These are phyloP conservation scores for Galago senegalensis DNA, from an alignment of 2,797 vertebrate species.

Conservation along the genomic window DNA sequence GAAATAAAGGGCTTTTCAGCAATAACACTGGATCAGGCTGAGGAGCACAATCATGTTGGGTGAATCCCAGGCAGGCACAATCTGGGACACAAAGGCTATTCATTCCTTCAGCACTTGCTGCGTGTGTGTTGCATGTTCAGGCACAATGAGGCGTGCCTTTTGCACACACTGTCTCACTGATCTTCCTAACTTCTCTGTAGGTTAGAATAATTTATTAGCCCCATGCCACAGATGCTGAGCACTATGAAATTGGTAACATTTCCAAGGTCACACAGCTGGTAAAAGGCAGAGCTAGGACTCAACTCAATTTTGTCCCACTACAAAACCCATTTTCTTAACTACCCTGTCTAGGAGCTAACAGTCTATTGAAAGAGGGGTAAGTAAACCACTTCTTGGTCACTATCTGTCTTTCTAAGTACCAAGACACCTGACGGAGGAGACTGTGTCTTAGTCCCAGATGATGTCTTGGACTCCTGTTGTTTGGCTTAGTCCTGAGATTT, in stretches of 20 bases:
- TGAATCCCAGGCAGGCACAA: neutral
- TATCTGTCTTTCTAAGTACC: conserved; percentile 13
- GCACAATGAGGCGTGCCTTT: neutral
- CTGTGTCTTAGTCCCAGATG: neutral
- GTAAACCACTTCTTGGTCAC: neutral
- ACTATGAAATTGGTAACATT: neutral
- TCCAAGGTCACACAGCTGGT: neutral
- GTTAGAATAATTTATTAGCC: neutral
- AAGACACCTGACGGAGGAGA: neutral
- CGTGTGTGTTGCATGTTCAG: neutral
- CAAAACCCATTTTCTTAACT: neutral
- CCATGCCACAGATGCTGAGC: neutral
- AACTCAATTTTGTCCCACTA: neutral
- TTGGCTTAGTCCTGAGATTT: neutral
- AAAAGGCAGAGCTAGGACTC: neutral
- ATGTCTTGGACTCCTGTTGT: neutral
- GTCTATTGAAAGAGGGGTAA: neutral
- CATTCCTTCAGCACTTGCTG: neutral
- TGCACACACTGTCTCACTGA: neutral
- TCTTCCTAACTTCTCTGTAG: neutral
- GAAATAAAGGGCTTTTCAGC: neutral
- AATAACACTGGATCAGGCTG: neutral
- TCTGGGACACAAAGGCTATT: neutral
- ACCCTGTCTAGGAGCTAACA: neutral
- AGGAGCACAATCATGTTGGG: neutral